Evolutionary conservation across 2,888 invertebrate species (phyloP).

Genomic region (Nipponacmea schrenckii): DNA sequence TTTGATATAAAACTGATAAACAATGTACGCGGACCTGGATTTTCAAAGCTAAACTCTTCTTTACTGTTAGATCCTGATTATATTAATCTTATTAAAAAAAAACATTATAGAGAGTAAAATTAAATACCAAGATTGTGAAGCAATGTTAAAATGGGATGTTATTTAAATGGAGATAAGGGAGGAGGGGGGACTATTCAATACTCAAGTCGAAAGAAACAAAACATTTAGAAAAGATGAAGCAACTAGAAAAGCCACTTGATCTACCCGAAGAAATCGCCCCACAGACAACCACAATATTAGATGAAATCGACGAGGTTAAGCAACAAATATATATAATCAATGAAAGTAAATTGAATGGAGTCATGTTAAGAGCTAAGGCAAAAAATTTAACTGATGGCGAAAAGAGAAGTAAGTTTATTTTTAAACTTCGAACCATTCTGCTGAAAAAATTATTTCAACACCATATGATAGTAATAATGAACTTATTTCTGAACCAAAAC

Average conservation of each 20-base stretch:
- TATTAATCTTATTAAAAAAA: constrained; percentile 5
- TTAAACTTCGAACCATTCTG: not conserved
- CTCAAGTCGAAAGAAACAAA: too few relatives aligned
- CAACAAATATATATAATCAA: not conserved
- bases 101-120: constrained; percentile 1
- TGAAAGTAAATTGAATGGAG: constrained; percentile 2
- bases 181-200: not conserved
- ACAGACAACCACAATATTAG: not conserved
- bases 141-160: not conserved
- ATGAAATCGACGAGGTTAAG: not conserved
- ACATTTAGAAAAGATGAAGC: too few relatives aligned
- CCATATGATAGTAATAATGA: too few relatives aligned
- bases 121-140: not conserved
- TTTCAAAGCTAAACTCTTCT: constrained; percentile 15
- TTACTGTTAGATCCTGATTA: not conserved
- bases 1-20: not conserved
- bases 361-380: not conserved
- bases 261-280: too few relatives aligned
- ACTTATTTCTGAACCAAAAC: too few relatives aligned
- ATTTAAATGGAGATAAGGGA: constrained; percentile 10
- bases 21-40: constrained; percentile 16
- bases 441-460: too few relatives aligned
- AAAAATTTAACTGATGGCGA: constrained; percentile 6
- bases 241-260: too few relatives aligned
- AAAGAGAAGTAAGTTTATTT: not conserved